Conservation (phyloP, 2,113 vertebrate species). For the Rhynchopsitta pachyrhyncha region DNA sequence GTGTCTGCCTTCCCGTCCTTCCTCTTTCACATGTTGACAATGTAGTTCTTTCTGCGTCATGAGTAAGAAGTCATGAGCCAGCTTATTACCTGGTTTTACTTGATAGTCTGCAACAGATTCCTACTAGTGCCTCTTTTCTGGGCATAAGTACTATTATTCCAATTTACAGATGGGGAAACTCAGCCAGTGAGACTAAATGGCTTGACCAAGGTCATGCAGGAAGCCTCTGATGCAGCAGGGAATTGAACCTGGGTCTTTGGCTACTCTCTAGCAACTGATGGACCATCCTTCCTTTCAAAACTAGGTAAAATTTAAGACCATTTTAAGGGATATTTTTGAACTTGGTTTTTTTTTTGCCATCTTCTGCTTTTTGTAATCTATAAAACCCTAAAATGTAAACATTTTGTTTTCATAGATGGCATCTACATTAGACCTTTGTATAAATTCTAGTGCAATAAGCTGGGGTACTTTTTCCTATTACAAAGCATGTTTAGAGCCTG, state of each 20-base stretch:
- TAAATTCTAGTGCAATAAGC: background rate
- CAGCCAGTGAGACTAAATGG: slow-evolving; percentile 25
- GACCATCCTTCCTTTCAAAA: slow-evolving; percentile 35
- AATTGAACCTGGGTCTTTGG: slow-evolving; percentile 24
- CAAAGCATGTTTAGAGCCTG: background rate
- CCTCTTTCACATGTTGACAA: background rate
- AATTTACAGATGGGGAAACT: slow-evolving; percentile 33
- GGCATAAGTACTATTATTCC: slow-evolving; percentile 45
- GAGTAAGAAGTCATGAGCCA: background rate
- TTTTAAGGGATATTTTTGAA: slow-evolving; percentile 9
- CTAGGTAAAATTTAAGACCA: slow-evolving; percentile 36
- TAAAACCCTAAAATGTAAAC: background rate
- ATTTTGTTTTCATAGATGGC: background rate
- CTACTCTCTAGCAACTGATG: slow-evolving; percentile 23
- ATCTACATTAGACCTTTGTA: background rate
- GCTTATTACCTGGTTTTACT: background rate
- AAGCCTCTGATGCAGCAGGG: slow-evolving; percentile 36
- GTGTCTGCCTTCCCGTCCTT: background rate
- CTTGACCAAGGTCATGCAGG: slow-evolving; percentile 20
- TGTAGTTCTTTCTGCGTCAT: background rate
- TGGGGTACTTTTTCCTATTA: background rate
- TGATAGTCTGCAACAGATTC: background rate
- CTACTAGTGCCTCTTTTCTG: background rate
- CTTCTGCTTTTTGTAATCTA: background rate
- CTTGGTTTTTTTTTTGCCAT: background rate